Evolutionary conservation across 2,888 invertebrate genomes (phyloP).

Genomic region (Cylindroiulus punctatus): DNA sequence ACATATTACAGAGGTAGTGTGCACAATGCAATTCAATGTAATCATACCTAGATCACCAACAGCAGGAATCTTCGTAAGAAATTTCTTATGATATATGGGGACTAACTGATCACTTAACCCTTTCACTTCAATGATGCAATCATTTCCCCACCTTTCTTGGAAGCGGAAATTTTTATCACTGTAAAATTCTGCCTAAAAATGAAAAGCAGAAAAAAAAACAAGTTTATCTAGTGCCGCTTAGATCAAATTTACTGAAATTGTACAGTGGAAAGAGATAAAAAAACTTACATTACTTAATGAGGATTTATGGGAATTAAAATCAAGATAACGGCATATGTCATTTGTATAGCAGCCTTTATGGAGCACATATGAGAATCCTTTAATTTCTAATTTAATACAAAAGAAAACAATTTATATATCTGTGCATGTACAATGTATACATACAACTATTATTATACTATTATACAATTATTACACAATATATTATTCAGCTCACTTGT

Average conservation of each 20-base stretch:
- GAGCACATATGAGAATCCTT: neutral
- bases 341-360: neutral
- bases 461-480: neutral
- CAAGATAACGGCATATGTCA: neutral
- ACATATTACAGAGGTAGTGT: too few relatives aligned
- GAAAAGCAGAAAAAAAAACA: neutral
- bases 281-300: neutral
- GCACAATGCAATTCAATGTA: neutral
- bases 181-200: neutral
- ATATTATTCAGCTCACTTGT: neutral
- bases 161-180: neutral
- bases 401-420: too few relatives aligned
- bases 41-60: neutral
- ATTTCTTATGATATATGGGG: neutral
- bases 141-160: neutral
- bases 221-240: neutral
- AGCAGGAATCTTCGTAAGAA: neutral
- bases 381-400: neutral
- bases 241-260: neutral
- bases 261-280: neutral
- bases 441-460: too few relatives aligned
- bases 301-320: conserved; percentile 5
- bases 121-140: neutral
- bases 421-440: too few relatives aligned
- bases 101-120: neutral